Conservation (phyloP, 2,113 vertebrate species). For the Menura novaehollandiae region DNA sequence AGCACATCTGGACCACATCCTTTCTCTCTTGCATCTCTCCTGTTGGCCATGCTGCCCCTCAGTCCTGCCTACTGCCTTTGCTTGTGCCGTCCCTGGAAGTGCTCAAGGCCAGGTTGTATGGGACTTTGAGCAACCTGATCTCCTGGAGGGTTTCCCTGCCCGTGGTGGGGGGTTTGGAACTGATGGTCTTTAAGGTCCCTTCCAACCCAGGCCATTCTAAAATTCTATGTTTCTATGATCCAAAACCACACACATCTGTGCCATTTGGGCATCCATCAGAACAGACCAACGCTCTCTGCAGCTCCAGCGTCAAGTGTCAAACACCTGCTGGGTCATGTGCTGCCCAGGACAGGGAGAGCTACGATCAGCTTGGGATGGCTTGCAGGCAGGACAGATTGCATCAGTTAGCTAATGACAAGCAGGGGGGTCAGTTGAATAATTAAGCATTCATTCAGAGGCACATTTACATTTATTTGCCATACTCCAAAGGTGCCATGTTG, state of each 20-base stretch:
- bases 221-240: neutral
- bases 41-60: neutral
- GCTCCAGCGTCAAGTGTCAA: neutral
- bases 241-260: accelerated
- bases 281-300: neutral
- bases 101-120: neutral
- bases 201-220: neutral
- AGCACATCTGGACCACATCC: neutral
- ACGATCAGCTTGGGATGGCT: accelerated
- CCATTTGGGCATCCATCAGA: neutral
- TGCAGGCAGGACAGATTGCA: neutral
- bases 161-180: accelerated
- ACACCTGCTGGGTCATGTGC: neutral
- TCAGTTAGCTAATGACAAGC: neutral
- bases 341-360: neutral
- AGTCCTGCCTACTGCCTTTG: neutral
- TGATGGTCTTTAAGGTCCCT: neutral
- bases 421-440: neutral
- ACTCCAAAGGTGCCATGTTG: accelerated
- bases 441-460: neutral
- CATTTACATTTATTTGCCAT: neutral
- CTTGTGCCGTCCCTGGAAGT: neutral
- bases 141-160: neutral
- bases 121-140: neutral
- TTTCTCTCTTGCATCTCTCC: neutral